Conservation (phyloP, 2,888 invertebrate genomes). For the Plebejus anna region DNA sequence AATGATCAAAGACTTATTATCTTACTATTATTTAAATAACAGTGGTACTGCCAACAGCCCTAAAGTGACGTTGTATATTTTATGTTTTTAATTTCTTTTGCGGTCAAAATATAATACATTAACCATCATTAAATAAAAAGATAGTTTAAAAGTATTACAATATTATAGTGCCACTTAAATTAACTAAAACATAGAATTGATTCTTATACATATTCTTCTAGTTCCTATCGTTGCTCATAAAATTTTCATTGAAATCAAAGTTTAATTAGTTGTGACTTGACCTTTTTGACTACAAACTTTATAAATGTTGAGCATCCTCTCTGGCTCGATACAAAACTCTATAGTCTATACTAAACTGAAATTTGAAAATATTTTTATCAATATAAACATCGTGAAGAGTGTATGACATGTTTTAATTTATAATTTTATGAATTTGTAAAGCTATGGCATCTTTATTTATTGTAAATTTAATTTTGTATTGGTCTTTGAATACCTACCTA, state of each 20-base stretch:
- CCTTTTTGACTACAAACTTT: background rate
- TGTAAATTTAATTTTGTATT: conserved; percentile 64
- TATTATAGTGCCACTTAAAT: conserved; percentile 1
- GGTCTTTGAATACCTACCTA: conserved; percentile 71
- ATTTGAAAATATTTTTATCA: background rate
- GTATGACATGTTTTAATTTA: background rate
- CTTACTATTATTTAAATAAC: too few relatives aligned
- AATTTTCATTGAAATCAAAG: conserved; percentile 28
- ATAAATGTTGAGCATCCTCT: background rate
- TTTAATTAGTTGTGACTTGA: conserved; percentile 1
- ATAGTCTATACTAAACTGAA: background rate
- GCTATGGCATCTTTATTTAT: conserved; percentile 40
- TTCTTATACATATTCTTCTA: conserved; percentile 40
- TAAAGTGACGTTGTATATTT: too few relatives aligned
- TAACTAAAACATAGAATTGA: conserved; percentile 17
- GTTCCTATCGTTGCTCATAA: conserved; percentile 53
- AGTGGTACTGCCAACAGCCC: too few relatives aligned
- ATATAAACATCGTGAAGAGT: background rate
- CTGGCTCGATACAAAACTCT: background rate
- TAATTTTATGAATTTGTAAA: conserved; percentile 15
- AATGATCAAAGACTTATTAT: background rate
- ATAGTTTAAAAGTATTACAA: background rate
- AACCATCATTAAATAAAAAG: too few relatives aligned
- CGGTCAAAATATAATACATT: too few relatives aligned
- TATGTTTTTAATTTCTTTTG: too few relatives aligned